Conservation (phyloP, 2,797 vertebrate genomes). For the Chromobotia macracanthus region DNA sequence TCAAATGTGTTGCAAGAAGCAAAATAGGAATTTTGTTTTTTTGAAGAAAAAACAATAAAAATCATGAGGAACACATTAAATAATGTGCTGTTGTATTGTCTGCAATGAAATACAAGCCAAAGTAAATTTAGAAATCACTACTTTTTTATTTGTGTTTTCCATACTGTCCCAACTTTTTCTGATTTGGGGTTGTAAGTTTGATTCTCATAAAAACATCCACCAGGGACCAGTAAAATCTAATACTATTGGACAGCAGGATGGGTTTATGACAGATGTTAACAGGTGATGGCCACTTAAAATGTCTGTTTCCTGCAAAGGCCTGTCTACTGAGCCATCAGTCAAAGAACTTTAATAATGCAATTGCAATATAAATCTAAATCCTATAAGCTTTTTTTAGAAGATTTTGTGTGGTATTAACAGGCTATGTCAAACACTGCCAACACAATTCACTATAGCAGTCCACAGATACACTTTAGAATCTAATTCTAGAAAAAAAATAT, state of each 20-base stretch:
- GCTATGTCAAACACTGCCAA: conserved; percentile 3
- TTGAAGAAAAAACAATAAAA: too few relatives aligned
- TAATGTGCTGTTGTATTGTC: too few relatives aligned
- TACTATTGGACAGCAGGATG: conserved; percentile 23
- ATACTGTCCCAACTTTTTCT: too few relatives aligned
- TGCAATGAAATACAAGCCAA: too few relatives aligned
- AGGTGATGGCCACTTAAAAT: conserved; percentile 36
- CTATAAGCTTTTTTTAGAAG: neutral
- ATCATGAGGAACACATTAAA: too few relatives aligned
- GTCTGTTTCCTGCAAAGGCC: neutral
- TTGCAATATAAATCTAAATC: conserved; percentile 18
- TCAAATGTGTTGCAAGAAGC: too few relatives aligned
- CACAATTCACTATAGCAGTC: neutral
- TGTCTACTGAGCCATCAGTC: conserved; percentile 32
- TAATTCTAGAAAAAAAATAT: neutral
- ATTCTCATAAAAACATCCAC: conserved; percentile 32
- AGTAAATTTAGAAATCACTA: too few relatives aligned
- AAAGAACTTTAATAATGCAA: conserved; percentile 29
- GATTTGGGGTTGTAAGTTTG: too few relatives aligned
- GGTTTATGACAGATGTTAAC: conserved; percentile 39
- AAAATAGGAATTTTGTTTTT: too few relatives aligned
- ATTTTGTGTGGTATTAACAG: neutral
- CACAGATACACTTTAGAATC: neutral
- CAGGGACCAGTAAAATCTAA: conserved; percentile 2
- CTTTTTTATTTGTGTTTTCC: too few relatives aligned